phyloP scores from a whole-genome alignment of 2,797 vertebrate genomes.

The Enteromius trimaculatus region DNA sequence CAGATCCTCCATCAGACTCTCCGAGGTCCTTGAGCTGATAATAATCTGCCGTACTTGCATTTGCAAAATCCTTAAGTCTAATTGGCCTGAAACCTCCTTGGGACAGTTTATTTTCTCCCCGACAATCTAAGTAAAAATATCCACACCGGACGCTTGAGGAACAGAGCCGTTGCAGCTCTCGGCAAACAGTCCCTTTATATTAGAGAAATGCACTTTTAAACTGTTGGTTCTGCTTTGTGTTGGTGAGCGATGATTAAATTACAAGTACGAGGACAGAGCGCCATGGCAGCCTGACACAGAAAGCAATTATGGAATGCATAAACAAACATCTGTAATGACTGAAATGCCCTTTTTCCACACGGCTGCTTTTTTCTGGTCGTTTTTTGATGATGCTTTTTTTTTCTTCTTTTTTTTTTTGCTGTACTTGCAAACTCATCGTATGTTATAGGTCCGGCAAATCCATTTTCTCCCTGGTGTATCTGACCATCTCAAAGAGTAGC shows the following conservation, averaged over 20 bases:
- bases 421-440: slow-evolving; percentile 33
- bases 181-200: slow-evolving; percentile 5
- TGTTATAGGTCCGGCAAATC: slow-evolving; percentile 5
- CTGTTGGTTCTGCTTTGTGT: slow-evolving; percentile 18
- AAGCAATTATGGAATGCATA: slow-evolving; percentile 34
- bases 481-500: slow-evolving; percentile 37
- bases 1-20: slow-evolving; percentile 20
- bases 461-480: slow-evolving; percentile 20
- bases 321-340: slow-evolving; percentile 37
- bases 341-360: slow-evolving; percentile 35
- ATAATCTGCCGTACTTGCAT: slow-evolving; percentile 55
- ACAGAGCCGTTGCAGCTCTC: slow-evolving; percentile 1
- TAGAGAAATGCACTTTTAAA: slow-evolving; percentile 23
- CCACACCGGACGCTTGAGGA: neutral
- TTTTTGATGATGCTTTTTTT: slow-evolving; percentile 9
- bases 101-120: slow-evolving; percentile 52
- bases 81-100: slow-evolving; percentile 45
- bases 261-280: neutral
- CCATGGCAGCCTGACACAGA: neutral
- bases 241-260: slow-evolving; percentile 24
- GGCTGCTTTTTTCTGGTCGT: neutral
- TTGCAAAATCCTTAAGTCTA: slow-evolving; percentile 56
- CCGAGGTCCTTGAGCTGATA: slow-evolving; percentile 48
- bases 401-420: slow-evolving; percentile 18
- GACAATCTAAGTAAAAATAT: slow-evolving; percentile 43